phyloP scores from a whole-genome alignment of 2,113 vertebrate genomes.

The Psilopsiagon aurifrons region DNA sequence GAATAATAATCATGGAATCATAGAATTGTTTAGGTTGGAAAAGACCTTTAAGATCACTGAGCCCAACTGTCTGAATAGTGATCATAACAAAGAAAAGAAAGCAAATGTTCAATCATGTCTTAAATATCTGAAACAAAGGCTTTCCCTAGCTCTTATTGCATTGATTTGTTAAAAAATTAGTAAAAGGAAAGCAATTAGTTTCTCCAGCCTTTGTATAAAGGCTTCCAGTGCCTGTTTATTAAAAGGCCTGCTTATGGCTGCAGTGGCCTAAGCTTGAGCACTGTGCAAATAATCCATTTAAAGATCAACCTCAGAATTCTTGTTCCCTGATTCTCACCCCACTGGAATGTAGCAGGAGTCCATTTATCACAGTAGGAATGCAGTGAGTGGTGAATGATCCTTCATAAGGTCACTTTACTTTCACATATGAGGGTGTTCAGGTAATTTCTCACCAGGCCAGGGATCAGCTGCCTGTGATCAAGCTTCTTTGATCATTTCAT shows the following conservation, averaged over 20 bases:
- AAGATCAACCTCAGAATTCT: constrained; percentile 31
- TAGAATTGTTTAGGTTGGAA: background rate
- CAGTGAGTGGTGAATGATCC: background rate
- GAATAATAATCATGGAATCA: background rate
- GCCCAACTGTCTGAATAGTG: background rate
- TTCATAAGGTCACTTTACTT: background rate
- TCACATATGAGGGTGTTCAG: background rate
- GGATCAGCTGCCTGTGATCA: background rate
- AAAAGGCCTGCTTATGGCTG: background rate
- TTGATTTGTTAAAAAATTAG: background rate
- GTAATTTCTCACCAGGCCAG: background rate
- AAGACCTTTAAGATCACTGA: background rate
- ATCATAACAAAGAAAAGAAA: background rate
- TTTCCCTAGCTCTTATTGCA: background rate
- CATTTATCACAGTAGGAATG: constrained; percentile 4
- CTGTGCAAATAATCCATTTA: background rate
- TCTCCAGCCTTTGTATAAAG: background rate
- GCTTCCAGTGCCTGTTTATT: background rate
- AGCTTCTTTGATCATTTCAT: background rate
- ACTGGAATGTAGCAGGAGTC: constrained; percentile 21
- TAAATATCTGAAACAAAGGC: background rate
- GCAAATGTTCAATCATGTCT: background rate
- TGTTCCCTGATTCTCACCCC: background rate
- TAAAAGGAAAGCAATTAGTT: background rate
- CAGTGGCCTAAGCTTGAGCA: background rate